A percentile compares a stretch with the other conserved stretches of the same genome.
These are phyloP conservation scores for Eristalinus sepulchralis DNA, from an alignment of 2,888 invertebrate species.

Conservation along the genomic window DNA sequence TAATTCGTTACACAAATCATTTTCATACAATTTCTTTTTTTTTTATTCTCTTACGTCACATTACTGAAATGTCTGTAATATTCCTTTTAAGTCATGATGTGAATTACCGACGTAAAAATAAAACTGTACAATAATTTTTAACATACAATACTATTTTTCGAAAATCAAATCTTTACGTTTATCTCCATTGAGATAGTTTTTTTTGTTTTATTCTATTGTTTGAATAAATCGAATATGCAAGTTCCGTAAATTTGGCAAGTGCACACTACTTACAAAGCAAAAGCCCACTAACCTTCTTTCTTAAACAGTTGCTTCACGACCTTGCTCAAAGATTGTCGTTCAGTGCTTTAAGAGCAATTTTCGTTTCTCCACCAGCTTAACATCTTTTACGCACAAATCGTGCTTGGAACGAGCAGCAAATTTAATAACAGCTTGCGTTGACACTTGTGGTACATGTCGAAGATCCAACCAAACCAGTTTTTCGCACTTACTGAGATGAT, in stretches of 20 bases:
- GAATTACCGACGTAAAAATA: too few relatives aligned
- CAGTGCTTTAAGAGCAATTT: slow-evolving; percentile 52
- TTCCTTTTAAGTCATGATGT: too few relatives aligned
- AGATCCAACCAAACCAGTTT: slow-evolving; percentile 88
- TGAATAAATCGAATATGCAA: background rate
- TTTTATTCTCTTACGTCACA: background rate
- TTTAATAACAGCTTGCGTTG: slow-evolving; percentile 90
- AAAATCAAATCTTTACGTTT: too few relatives aligned
- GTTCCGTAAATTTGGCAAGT: slow-evolving; percentile 18
- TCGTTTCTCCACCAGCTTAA: slow-evolving; percentile 85
- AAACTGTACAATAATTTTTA: too few relatives aligned
- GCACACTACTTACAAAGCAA: slow-evolving; percentile 19
- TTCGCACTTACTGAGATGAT: slow-evolving; percentile 89
- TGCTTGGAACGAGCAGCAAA: slow-evolving; percentile 91
- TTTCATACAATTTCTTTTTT: background rate
- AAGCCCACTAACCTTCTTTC: slow-evolving; percentile 50
- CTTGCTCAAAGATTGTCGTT: slow-evolving; percentile 24
- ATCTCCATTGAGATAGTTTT: background rate
- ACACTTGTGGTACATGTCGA: slow-evolving; percentile 90
- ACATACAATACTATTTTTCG: too few relatives aligned
- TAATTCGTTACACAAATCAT: background rate
- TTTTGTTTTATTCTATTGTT: background rate
- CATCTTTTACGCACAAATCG: slow-evolving; percentile 89
- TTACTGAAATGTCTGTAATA: background rate
- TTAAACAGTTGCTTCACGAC: background rate